Evolutionary conservation across 2,888 invertebrate genomes (phyloP).

Genomic region (Stictocephala bisonia): DNA sequence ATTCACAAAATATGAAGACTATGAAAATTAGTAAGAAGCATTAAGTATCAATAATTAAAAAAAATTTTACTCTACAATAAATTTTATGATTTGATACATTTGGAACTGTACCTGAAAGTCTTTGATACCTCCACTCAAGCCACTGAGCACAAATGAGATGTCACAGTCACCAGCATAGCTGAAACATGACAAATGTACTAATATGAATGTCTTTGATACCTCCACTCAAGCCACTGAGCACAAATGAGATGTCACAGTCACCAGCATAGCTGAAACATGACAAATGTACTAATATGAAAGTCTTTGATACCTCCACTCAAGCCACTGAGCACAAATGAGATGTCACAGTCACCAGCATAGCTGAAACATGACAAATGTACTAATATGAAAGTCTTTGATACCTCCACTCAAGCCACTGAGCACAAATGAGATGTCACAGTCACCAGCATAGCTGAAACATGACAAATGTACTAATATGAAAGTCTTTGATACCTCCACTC

Average conservation of each 20-base stretch:
- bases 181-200: no score
- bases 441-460: conserved; percentile 91
- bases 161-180: conserved; percentile 98
- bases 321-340: conserved; percentile 88
- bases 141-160: conserved; percentile 89
- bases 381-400: conserved; percentile 86
- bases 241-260: conserved; percentile 95
- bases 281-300: no score
- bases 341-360: conserved; percentile 97
- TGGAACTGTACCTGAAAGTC: conserved; percentile 87
- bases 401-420: conserved; percentile 84
- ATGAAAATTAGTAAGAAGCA: no score
- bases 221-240: conserved; percentile 81
- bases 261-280: conserved; percentile 91
- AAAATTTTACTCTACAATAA: no score
- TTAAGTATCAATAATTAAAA: no score
- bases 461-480: no score
- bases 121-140: conserved; percentile 82
- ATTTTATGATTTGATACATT: no score
- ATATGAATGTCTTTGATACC: conserved; percentile 88
- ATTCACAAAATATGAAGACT: no score
- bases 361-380: no score
- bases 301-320: conserved; percentile 84
- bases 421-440: conserved; percentile 94
- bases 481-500: conserved; percentile 84